phyloP scores from a whole-genome alignment of 2,797 vertebrate species.

The Chelidonichthys spinosus region DNA sequence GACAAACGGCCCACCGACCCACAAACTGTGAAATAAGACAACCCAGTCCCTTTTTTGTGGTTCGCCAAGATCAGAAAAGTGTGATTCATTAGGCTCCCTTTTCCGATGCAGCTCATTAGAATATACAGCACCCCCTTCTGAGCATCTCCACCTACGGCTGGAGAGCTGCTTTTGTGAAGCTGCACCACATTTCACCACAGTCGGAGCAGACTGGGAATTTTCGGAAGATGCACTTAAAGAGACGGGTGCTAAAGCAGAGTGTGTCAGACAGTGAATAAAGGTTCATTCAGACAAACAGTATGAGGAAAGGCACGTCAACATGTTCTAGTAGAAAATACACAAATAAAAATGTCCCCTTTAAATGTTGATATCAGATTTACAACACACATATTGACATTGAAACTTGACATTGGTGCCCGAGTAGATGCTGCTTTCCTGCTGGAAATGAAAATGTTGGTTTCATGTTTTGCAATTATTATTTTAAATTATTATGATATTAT shows the following conservation, averaged over 20 bases:
- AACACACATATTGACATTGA: neutral
- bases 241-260: neutral
- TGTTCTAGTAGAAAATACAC: conserved; percentile 3
- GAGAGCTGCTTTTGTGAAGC: neutral
- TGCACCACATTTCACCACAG: neutral
- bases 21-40: no score
- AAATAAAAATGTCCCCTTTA: neutral
- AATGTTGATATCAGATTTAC: neutral
- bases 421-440: neutral
- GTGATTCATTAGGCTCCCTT: neutral
- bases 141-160: neutral
- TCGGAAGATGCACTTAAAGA: neutral
- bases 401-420: neutral
- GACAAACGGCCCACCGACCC: neutral
- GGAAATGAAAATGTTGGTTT: neutral
- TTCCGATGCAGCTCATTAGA: neutral
- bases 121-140: neutral
- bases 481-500: neutral
- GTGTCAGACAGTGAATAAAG: neutral
- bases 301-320: neutral
- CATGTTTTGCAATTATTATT: neutral
- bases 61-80: neutral
- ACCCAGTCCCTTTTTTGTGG: neutral
- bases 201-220: neutral
- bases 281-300: neutral